phyloP scores from a whole-genome alignment of 1,140 invertebrate genomes.

The Saccostrea echinata region DNA sequence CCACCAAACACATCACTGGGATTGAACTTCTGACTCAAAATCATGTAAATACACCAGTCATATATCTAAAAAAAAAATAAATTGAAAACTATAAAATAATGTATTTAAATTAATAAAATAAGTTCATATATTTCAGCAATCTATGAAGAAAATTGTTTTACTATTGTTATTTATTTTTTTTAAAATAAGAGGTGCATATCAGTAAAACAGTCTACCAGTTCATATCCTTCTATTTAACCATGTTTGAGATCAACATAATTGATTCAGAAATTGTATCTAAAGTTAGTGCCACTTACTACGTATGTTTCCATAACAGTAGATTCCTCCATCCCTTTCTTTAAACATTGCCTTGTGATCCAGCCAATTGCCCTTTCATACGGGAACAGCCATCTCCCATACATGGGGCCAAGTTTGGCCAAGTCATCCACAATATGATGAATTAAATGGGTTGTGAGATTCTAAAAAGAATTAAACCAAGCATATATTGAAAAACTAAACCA shows the following conservation, averaged over 20 bases:
- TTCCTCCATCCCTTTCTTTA: constrained; percentile 40
- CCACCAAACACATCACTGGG: background rate
- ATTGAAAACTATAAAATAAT: too few relatives aligned
- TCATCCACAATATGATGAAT: constrained; percentile 31
- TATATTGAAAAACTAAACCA: too few relatives aligned
- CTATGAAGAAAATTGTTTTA: background rate
- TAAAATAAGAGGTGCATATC: too few relatives aligned
- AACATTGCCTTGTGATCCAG: constrained; percentile 42
- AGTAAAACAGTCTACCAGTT: too few relatives aligned
- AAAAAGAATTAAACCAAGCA: background rate
- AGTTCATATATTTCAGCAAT: too few relatives aligned
- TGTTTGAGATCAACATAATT: too few relatives aligned
- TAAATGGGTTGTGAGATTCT: constrained; percentile 37
- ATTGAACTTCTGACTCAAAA: background rate
- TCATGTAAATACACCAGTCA: constrained; percentile 36
- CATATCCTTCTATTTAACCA: too few relatives aligned
- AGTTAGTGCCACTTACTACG: background rate
- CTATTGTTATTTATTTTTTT: background rate
- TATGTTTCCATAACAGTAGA: constrained; percentile 46
- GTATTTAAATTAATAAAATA: too few relatives aligned
- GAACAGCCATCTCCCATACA: constrained; percentile 10
- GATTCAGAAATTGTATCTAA: background rate
- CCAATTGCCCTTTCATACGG: background rate
- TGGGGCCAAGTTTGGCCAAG: background rate
- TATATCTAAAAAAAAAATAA: background rate